Percentiles rank a stretch among this genome's conserved stretches.
These are phyloP conservation scores for Myioborus melanocephalus DNA, from an alignment of 2,797 vertebrate genomes.

Conservation along the genomic window DNA sequence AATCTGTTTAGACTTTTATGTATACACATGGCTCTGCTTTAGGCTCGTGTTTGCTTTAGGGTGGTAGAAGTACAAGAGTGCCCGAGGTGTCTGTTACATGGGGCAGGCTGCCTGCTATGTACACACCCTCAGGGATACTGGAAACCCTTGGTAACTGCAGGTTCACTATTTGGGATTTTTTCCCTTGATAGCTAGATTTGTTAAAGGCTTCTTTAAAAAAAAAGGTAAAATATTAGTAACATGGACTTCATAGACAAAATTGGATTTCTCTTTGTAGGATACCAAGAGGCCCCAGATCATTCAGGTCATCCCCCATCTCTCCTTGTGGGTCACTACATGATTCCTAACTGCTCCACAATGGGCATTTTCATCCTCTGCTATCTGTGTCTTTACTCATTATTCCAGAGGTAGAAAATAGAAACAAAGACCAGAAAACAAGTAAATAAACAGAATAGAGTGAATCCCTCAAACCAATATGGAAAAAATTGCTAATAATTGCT, in stretches of 20 bases:
- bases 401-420: background rate
- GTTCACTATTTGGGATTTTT: accelerated
- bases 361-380: background rate
- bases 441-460: background rate
- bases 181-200: background rate
- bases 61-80: background rate
- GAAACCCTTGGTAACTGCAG: background rate
- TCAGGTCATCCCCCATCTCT: background rate
- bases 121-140: background rate
- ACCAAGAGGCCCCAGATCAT: background rate
- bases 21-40: constrained; percentile 27
- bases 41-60: constrained; percentile 31
- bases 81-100: background rate
- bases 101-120: background rate
- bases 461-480: background rate
- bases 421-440: background rate
- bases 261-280: background rate
- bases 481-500: constrained; percentile 18
- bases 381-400: background rate
- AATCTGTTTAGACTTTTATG: constrained; percentile 51
- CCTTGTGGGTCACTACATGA: background rate
- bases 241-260: too few relatives aligned
- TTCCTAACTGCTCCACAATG: background rate
- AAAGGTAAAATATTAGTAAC: background rate
- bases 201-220: background rate